Conservation (phyloP, 1,140 invertebrate species). For the Aphidius ervi region DNA sequence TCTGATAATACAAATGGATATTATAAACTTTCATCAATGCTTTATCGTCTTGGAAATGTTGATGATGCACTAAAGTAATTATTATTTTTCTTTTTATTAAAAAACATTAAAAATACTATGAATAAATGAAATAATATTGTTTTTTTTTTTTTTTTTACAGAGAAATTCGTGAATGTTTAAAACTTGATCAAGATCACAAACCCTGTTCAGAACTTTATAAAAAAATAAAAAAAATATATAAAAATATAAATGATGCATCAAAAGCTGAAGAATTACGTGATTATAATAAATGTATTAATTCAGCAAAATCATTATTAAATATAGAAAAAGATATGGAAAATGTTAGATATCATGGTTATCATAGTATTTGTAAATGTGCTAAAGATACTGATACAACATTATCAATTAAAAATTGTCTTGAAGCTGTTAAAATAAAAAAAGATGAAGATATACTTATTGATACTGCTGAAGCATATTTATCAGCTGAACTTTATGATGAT, state of each 20-base stretch:
- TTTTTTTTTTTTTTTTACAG: slow-evolving; percentile 49
- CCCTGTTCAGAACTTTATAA: slow-evolving; percentile 95
- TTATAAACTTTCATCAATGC: slow-evolving; percentile 74
- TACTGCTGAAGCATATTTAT: slow-evolving; percentile 86
- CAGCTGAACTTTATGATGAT: slow-evolving; percentile 89
- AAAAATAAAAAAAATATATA: slow-evolving; percentile 93
- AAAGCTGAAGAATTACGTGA: slow-evolving; percentile 65
- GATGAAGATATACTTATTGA: slow-evolving; percentile 83
- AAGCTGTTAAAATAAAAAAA: slow-evolving; percentile 73
- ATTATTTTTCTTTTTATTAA: slow-evolving; percentile 28
- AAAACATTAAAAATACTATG: slow-evolving; percentile 2
- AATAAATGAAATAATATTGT: slow-evolving; percentile 3
- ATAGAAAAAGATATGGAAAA: slow-evolving; percentile 67
- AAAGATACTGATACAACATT: slow-evolving; percentile 48
- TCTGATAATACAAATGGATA: slow-evolving; percentile 90
- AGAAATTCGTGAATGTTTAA: slow-evolving; percentile 95
- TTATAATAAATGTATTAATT: slow-evolving; percentile 71
- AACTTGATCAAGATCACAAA: slow-evolving; percentile 97
- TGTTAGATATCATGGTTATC: slow-evolving; percentile 71
- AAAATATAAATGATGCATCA: slow-evolving; percentile 73
- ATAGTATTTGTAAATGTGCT: slow-evolving; percentile 65
- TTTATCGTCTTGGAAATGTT: slow-evolving; percentile 89
- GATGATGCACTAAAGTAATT: slow-evolving; percentile 82
- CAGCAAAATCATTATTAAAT: slow-evolving; percentile 65
- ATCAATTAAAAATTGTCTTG: slow-evolving; percentile 72